Conservation (phyloP, 1,140 invertebrate species). For the Phortica variegata region DNA sequence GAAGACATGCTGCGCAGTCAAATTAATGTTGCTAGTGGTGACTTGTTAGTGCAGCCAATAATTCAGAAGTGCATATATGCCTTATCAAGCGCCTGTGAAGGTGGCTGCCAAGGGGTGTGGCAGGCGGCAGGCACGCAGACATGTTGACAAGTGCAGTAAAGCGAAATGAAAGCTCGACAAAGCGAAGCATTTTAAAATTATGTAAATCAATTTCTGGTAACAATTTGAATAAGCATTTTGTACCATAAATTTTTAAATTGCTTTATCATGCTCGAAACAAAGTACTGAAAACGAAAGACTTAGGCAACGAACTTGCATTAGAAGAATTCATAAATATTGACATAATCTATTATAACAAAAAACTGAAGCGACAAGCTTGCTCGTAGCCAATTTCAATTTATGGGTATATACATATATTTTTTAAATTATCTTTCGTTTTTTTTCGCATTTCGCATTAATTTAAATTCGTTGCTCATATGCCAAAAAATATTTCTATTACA, state of each 20-base stretch:
- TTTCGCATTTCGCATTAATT: too few relatives aligned
- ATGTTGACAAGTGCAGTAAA: slow-evolving; percentile 11
- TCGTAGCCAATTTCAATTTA: too few relatives aligned
- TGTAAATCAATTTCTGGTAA: slow-evolving; percentile 37
- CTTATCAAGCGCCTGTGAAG: too few relatives aligned
- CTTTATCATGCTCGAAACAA: background rate
- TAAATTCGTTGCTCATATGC: too few relatives aligned
- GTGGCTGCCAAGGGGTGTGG: too few relatives aligned
- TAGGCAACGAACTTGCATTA: slow-evolving; percentile 50
- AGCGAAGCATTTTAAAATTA: slow-evolving; percentile 31
- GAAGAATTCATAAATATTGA: too few relatives aligned
- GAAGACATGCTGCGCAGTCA: slow-evolving; percentile 22
- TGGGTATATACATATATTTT: too few relatives aligned
- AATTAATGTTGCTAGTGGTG: slow-evolving; percentile 46
- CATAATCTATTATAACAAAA: too few relatives aligned
- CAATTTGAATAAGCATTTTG: slow-evolving; percentile 26
- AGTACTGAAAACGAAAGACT: slow-evolving; percentile 51
- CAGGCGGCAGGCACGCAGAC: too few relatives aligned
- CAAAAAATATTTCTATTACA: background rate
- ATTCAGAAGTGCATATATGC: slow-evolving; percentile 26
- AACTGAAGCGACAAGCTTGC: too few relatives aligned
- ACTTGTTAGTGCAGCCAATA: slow-evolving; percentile 47
- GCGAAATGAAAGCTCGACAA: too few relatives aligned
- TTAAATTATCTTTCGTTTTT: too few relatives aligned
- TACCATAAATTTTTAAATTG: slow-evolving; percentile 39